Base-by-base conservation (phyloP, 2,797 vertebrate species). In the Pogonophryne albipinna region DNA sequence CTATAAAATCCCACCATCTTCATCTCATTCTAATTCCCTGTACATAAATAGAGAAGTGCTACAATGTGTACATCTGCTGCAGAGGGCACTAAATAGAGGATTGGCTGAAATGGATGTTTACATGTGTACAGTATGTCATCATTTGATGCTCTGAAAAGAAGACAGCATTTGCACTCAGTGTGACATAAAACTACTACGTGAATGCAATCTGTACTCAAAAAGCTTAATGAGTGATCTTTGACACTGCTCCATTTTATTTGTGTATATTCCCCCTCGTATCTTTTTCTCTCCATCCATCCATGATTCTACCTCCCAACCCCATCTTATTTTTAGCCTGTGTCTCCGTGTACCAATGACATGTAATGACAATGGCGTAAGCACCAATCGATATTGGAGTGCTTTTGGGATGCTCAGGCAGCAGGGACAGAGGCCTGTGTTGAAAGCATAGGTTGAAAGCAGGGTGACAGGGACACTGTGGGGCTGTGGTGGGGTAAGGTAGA, bases 311-410 rank as follows among this genome's bases (percentile, higher is more conserved):
- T 73, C 60, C 46, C 44, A 62, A n/a, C 61, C 64, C 17, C 20
- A 52, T 68, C 66, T 51, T 62, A 79, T 80, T 70, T 77, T 66
- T 73, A 61, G 49, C 71, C 65, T 23, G 51, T 60, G 47, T 78
- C 53, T 76, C 64, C 51, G 52, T 69, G 52, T 31, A 81, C 71
- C 74, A 78, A 80, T 80, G 83, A 86, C 79, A 78, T 83, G 74
- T 74, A 87, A 85, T 77, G 78, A 87, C 83, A 84, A 59, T 53
- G 62, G 65, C 17, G 23, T 82, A 52, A 84, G 83, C 13, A 0
- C 44, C 1, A 10, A 87, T 88, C 79, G 3, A 90, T 88, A 73
- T 4, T 1, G 27, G 67, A 80, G 68, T 76, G 72, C 65, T 78
- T 80, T 74, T 61, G 55, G 77, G 77, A 15, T 5, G 45, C 10